These are phyloP conservation scores for Vollenhovia emeryi DNA, from an alignment of 1,140 invertebrate species.

Conservation along the genomic window DNA sequence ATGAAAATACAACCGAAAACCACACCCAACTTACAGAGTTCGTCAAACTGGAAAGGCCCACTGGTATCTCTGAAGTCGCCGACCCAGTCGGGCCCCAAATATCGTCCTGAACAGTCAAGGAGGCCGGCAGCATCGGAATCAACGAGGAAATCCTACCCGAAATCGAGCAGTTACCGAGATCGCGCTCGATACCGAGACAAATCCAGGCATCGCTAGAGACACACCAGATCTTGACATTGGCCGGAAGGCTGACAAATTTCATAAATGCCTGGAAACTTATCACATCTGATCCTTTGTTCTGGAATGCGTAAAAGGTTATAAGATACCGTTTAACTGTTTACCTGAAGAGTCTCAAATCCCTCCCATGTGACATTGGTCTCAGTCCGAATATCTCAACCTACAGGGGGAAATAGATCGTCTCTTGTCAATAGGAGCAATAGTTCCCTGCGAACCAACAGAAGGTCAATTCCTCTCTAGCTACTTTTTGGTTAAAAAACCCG, in stretches of 20 bases:
- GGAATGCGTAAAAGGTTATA: neutral
- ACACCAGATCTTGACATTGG: neutral
- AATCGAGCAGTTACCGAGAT: no score
- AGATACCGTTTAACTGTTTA: neutral
- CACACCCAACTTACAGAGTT: neutral
- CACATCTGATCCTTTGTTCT: neutral
- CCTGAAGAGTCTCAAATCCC: neutral
- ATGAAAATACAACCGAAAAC: neutral
- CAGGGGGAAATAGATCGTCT: neutral
- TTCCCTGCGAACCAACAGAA: neutral
- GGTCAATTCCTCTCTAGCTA: neutral
- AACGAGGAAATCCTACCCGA: neutral
- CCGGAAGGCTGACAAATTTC: neutral
- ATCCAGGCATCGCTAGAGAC: neutral
- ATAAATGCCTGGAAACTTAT: neutral
- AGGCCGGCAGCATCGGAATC: neutral
- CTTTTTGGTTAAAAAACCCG: neutral
- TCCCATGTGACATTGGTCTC: neutral
- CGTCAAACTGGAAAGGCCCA: neutral
- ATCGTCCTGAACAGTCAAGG: neutral
- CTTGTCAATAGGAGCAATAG: neutral
- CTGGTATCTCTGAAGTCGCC: neutral
- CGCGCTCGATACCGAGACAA: neutral
- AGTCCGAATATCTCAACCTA: neutral
- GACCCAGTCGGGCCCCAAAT: neutral